These are phyloP conservation scores for Sinhomidia bicolor DNA, from an alignment of 2,888 invertebrate species.

Conservation along the genomic window DNA sequence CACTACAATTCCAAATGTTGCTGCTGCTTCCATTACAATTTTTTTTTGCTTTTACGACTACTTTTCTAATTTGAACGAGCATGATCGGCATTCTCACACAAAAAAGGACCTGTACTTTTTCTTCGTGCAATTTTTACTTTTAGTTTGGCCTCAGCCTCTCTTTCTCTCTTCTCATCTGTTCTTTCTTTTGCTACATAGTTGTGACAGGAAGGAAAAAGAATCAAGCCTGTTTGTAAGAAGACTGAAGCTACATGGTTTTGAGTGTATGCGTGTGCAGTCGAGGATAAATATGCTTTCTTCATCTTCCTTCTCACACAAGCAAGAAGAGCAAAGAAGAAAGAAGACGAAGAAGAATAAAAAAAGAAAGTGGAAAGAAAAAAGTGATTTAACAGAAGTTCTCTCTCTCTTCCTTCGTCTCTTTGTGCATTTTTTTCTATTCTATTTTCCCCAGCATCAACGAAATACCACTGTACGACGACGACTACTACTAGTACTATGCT, in stretches of 20 bases:
- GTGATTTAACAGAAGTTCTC: constrained; percentile 51
- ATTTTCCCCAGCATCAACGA: background rate
- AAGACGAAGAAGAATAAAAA: constrained; percentile 17
- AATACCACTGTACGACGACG: background rate
- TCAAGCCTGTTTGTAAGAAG: constrained; percentile 44
- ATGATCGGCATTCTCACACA: constrained; percentile 63
- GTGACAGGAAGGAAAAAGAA: constrained; percentile 62
- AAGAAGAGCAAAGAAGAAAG: too few relatives aligned
- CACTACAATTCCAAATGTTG: background rate
- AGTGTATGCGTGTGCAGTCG: constrained; percentile 48
- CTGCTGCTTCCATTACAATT: background rate
- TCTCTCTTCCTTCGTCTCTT: background rate
- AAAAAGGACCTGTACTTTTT: constrained; percentile 2
- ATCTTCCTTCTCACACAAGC: too few relatives aligned
- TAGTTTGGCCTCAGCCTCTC: background rate
- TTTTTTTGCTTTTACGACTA: constrained; percentile 44
- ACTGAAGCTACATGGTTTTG: background rate
- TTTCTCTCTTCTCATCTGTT: background rate
- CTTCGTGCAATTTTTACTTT: too few relatives aligned
- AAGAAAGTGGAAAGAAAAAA: constrained; percentile 50
- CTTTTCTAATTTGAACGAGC: constrained; percentile 69
- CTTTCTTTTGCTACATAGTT: constrained; percentile 3
- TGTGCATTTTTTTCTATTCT: background rate
- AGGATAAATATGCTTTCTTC: constrained; percentile 48
- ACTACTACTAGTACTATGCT: too few relatives aligned